phyloP scores from a whole-genome alignment of 2,888 invertebrate species.

The Zootermopsis nevadensis region DNA sequence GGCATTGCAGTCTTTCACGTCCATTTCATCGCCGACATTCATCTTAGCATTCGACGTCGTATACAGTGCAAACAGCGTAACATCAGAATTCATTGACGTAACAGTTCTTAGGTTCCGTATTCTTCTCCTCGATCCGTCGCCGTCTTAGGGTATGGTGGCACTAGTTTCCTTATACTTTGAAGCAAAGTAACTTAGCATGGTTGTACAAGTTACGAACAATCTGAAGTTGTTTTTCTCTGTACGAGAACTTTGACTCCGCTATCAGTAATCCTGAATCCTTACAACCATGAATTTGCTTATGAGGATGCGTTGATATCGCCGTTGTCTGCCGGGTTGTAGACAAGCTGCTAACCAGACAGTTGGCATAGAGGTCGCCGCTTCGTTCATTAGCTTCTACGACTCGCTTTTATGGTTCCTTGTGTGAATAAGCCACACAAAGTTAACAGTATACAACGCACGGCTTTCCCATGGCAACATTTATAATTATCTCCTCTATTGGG shows the following conservation, averaged over 20 bases:
- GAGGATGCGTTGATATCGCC: background rate
- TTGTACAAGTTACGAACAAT: background rate
- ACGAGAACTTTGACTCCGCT: background rate
- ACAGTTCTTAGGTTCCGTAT: too few relatives aligned
- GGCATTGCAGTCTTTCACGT: too few relatives aligned
- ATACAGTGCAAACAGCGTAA: too few relatives aligned
- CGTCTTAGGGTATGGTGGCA: too few relatives aligned
- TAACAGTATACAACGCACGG: background rate
- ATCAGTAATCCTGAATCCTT: background rate
- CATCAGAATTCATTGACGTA: too few relatives aligned
- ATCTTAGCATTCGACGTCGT: too few relatives aligned
- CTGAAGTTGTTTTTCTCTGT: background rate
- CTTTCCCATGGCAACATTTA: background rate
- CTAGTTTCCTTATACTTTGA: too few relatives aligned
- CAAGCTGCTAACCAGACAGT: background rate
- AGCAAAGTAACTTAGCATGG: background rate
- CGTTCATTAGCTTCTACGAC: background rate
- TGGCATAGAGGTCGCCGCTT: background rate
- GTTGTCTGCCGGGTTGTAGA: background rate
- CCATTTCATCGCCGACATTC: too few relatives aligned
- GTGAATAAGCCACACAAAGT: background rate
- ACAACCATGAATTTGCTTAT: background rate
- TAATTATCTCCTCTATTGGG: background rate
- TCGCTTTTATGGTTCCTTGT: background rate
- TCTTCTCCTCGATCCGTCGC: too few relatives aligned